Base-by-base conservation (phyloP, 2,797 vertebrate genomes). In the Lagorchestes hirsutus region DNA sequence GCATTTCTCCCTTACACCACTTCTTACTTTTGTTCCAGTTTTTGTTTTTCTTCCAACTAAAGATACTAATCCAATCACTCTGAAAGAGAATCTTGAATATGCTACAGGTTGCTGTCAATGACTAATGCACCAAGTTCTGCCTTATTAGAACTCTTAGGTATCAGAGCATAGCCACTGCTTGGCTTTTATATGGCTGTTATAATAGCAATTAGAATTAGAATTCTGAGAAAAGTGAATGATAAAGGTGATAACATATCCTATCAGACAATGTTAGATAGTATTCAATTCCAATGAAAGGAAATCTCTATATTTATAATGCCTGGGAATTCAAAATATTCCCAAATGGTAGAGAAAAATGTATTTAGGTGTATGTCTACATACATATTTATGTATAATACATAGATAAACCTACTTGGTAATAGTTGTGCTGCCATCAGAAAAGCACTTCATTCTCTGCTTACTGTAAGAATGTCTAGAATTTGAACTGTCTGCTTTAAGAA, bases 401-500 rank as follows among this genome's bases (percentile, higher is more conserved):
- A 10, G 40, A 87, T 87, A 87, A 50, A 46, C 22, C 9, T 87
- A 27, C n/a, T 27, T 46, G 5, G 29, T 50, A 16, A 91, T 40
- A 55, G 18, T 5, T 54, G 54, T 54, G 52, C 29, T 67, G 54
- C 8, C 54, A 92, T 54, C 94, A 92, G 3, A 90, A 54, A 93
- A 91, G 14, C 92, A 91, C 59, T 90, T 93, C 91, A 54, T 40
- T 27, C 91, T 13, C 91, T n/a, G 31, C 0, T 55, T 93, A 56
- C 40, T 92, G 54, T 82, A 62, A 93, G 92, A 91, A 94, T 55
- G 93, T 91, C 94, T 94, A 96, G 55, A 94, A 96, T 74, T 93
- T 74, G 96, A 96, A 52, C 94, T 95, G 58, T 9, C 95, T 95
- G 96, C 74, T 96, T 95, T 82, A 97, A 95, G 46, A 59, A 90